These are phyloP conservation scores for Phorcus lineatus DNA, from an alignment of 2,888 invertebrate genomes.

Conservation along the genomic window DNA sequence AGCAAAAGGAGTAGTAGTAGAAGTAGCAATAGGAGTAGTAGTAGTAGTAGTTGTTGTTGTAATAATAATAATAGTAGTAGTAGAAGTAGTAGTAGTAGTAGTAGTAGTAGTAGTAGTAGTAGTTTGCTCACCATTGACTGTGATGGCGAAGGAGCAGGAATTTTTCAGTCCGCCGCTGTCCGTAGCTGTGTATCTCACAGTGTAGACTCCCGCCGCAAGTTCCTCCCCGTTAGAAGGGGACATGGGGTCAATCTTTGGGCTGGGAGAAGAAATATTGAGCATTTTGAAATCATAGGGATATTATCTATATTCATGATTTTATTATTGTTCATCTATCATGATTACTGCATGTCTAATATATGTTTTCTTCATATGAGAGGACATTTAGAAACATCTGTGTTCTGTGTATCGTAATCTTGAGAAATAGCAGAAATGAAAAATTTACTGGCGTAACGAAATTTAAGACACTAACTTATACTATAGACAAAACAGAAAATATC, in stretches of 20 bases:
- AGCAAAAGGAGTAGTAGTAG: no score
- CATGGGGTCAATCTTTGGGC: not conserved
- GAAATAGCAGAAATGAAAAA: no score
- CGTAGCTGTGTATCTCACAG: not conserved
- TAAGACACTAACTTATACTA: no score
- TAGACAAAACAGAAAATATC: no score
- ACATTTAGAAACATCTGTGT: no score
- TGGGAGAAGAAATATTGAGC: not conserved
- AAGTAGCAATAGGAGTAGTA: no score
- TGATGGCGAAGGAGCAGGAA: not conserved
- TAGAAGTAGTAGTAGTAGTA: not conserved
- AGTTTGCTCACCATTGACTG: not conserved
- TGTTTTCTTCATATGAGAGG: no score
- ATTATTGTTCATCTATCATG: no score
- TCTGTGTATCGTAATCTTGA: no score
- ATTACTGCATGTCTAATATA: no score
- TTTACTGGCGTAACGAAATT: no score
- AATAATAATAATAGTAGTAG: not conserved
- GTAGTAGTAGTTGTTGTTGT: not conserved
- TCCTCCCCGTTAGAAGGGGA: not conserved
- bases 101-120: not conserved
- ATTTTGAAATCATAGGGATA: no score
- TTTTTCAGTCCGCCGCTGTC: not conserved
- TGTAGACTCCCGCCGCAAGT: not conserved
- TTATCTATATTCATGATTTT: not conserved